Base-by-base conservation (phyloP, 1,140 invertebrate species). In the Rhyzopertha dominica region DNA sequence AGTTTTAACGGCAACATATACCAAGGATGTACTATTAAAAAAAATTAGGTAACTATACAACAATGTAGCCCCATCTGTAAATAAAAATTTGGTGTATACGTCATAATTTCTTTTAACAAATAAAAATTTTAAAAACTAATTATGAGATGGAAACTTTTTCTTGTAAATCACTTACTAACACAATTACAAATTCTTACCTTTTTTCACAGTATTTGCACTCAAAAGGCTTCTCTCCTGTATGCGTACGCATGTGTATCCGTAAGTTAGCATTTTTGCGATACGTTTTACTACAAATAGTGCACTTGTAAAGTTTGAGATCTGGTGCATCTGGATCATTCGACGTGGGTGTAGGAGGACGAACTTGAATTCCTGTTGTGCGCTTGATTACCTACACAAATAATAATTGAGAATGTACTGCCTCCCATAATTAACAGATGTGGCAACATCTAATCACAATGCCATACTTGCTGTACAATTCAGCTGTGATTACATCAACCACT, bases 161-260 rank as follows among this genome's bases (percentile, higher is more conserved):
- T n/a, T n/a, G n/a, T n/a, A n/a, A n/a, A n/a, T n/a, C n/a, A 44
- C 18, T 3, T 37, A 44, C 17, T 17, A 10, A 23, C 17, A 12
- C 26, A 12, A 22, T n/a, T 13, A 14, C 5, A 62, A 62, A 7
- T 26, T 28, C 17, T 12, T 40, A 54, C 37, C 52, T 48, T 51
- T 72, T 74, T 10, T 60, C 63, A 42, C 71, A 74, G 7, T 68
- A 57, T 29, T 59, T 57, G 50, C 72, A 74, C 23, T 57, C 56
- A 34, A 63, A 72, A 0, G 66, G 66, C 48, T 71, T 71, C 36
- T 64, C 62, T 1, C 62, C 65, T 10, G 62, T 62, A 35, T 74
- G 70, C 1, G 57, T 61, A 22, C 59, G 56, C 52, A 65, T 63
- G 38, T 74, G 71, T 7, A 62, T 58, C 31, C 58, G 54, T 34